Evolutionary conservation across 2,797 vertebrate species (phyloP).

Genomic region (Australoheros facetus): DNA sequence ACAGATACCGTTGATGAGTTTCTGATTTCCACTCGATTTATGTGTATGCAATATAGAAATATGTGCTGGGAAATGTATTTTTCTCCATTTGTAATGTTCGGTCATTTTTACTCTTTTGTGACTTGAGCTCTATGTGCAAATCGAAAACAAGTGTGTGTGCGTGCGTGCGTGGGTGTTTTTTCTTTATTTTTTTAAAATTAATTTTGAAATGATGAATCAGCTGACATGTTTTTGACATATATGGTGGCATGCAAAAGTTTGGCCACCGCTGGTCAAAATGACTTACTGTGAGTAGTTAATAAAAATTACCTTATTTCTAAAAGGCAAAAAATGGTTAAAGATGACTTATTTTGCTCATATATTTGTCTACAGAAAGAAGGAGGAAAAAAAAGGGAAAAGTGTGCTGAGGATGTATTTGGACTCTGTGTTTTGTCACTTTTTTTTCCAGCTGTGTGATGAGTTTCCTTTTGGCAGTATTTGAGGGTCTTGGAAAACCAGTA

Average conservation of each 20-base stretch:
- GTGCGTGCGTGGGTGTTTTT: accelerated
- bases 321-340: background rate
- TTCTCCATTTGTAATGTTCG: conserved; percentile 66
- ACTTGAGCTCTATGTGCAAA: conserved; percentile 74
- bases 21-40: conserved; percentile 65
- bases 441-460: background rate
- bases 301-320: background rate
- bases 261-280: conserved; percentile 8
- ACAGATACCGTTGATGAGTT: conserved; percentile 41
- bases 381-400: no score
- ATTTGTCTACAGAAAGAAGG: no score
- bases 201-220: conserved; percentile 72
- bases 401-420: no score
- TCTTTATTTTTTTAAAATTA: conserved; percentile 37
- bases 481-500: background rate
- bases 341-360: background rate
- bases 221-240: conserved; percentile 76
- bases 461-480: background rate
- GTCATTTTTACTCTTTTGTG: conserved; percentile 72
- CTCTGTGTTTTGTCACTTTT: background rate
- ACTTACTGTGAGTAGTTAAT: conserved; percentile 8
- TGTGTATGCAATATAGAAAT: conserved; percentile 79
- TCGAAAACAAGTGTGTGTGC: conserved; percentile 33
- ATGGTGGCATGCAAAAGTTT: conserved; percentile 11
- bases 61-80: conserved; percentile 69